Evolutionary conservation across 2,113 vertebrate species (phyloP).

Genomic region (Atrichornis clamosus): DNA sequence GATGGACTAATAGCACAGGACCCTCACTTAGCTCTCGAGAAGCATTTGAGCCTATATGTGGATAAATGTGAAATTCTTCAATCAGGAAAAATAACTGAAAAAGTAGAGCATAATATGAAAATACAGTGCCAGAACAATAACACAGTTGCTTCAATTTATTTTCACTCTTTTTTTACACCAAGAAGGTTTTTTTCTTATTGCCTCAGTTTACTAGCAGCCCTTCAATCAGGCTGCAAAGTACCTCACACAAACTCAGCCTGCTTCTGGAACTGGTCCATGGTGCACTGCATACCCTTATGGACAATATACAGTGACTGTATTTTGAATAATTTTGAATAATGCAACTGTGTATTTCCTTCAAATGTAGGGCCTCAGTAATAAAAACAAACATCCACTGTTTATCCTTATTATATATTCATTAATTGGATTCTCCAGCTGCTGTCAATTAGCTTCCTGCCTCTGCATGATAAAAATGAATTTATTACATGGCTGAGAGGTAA

Average conservation of each 20-base stretch:
- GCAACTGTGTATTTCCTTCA: neutral
- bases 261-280: neutral
- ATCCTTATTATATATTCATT: conserved; percentile 40
- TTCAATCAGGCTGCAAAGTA: neutral
- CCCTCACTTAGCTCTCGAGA: neutral
- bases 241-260: neutral
- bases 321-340: conserved; percentile 13
- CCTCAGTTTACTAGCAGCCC: neutral
- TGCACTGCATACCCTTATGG: neutral
- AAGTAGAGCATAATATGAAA: neutral
- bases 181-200: neutral
- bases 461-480: conserved; percentile 22
- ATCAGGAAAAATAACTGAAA: neutral
- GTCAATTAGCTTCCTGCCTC: conserved; percentile 31
- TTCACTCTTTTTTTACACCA: neutral
- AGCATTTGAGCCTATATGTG: neutral
- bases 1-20: neutral
- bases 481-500: conserved; percentile 25
- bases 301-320: neutral
- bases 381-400: conserved; percentile 31
- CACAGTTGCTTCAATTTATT: neutral
- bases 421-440: conserved; percentile 31
- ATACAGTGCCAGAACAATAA: neutral
- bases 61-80: neutral
- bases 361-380: conserved; percentile 8